Conservation (phyloP, 2,113 vertebrate species). For the Sinocyclocheilus anophthalmus region DNA sequence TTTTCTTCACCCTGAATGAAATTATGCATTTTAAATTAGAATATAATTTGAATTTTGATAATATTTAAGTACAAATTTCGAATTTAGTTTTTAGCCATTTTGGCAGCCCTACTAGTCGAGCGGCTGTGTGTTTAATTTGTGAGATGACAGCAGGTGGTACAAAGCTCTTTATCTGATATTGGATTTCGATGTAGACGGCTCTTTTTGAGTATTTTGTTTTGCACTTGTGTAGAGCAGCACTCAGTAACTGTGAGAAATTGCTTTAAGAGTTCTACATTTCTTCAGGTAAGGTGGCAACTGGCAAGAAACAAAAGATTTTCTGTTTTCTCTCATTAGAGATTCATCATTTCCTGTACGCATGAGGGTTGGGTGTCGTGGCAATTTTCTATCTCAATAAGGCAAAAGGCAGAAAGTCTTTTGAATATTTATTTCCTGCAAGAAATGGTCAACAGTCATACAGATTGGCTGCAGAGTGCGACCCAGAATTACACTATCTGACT, state of each 20-base stretch:
- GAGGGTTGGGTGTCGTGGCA: not conserved
- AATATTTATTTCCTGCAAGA: no score
- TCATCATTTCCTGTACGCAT: not conserved
- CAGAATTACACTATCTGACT: no score
- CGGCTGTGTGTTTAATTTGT: not conserved
- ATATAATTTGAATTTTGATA: no score
- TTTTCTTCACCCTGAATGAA: no score
- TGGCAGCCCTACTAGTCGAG: not conserved
- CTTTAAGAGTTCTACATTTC: not conserved
- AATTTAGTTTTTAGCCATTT: no score
- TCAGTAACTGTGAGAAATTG: not conserved
- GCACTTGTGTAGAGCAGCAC: not conserved
- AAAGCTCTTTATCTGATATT: not conserved
- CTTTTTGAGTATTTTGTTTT: not conserved
- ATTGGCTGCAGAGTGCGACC: no score
- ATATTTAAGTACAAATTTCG: no score
- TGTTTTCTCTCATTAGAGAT: not conserved
- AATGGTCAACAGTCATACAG: no score
- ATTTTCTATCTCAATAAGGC: no score
- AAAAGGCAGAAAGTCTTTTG: no score
- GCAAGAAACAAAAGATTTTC: not conserved
- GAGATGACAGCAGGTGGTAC: not conserved
- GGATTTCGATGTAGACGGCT: not conserved
- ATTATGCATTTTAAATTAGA: no score
- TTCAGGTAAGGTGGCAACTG: not conserved